A percentile compares a stretch with the other conserved stretches of the same genome.
Conservation (phyloP, 2,113 vertebrate genomes). For the Bufo bufo region DNA sequence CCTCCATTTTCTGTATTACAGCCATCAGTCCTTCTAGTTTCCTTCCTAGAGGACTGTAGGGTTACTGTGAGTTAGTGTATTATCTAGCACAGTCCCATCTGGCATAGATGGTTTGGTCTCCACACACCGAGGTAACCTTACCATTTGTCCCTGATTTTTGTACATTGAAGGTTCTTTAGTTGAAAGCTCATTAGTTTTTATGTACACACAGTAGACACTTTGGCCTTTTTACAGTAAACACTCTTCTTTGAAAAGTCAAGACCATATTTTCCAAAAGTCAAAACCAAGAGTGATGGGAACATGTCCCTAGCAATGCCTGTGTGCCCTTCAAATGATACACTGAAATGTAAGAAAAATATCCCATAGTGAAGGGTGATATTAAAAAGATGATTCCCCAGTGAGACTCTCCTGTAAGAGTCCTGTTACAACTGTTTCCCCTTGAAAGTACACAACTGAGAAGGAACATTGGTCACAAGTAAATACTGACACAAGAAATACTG, state of each 20-base stretch:
- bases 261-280: slow-evolving; percentile 9
- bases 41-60: not conserved
- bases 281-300: not conserved
- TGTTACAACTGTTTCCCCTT: not conserved
- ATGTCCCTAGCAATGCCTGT: not conserved
- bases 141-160: not conserved
- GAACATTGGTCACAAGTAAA: slow-evolving; percentile 19
- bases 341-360: not conserved
- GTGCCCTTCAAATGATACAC: not conserved
- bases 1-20: not conserved
- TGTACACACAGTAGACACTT: not conserved
- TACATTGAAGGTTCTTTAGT: slow-evolving; percentile 10
- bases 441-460: not conserved
- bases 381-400: not conserved
- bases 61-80: not conserved
- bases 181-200: slow-evolving; percentile 2
- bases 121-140: not conserved
- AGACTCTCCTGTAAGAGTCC: not conserved
- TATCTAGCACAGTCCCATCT: not conserved
- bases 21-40: not conserved
- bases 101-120: not conserved
- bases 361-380: not conserved
- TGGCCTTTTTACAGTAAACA: slow-evolving; percentile 24
- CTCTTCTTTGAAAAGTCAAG: not conserved
- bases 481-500: not conserved